Base-by-base conservation (phyloP, 2,113 vertebrate genomes). In the Megaptera novaeangliae region DNA sequence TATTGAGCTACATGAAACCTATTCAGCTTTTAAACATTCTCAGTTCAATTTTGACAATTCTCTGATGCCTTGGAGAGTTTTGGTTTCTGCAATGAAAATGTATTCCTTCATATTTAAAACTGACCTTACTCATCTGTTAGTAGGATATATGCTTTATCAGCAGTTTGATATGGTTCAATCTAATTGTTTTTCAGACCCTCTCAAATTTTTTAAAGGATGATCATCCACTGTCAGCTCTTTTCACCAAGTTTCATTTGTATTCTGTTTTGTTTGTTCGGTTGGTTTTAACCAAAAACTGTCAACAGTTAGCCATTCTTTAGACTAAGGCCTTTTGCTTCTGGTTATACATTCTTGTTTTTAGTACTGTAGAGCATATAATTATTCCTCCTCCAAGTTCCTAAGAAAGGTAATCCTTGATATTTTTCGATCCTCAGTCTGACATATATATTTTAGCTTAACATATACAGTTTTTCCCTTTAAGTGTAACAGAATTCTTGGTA, bases 1-100 rank as follows among this genome's bases (percentile, higher is more conserved):
- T 83, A 34, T 91, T 91, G 18, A 83, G 69, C 31, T 90, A 34
- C 68, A 49, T 84, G 39, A 82, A 63, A 63, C 94, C 20, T 80
- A 15, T 69, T 87, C 17, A 95, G 36, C 39, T 92, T 87, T 92
- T 61, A 20, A 74, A 94, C 72, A 29, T 31, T 59, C 88, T 71
- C 36, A 82, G 59, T 86, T 81, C 89, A 85, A 63, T 89, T 97
- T 88, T 88, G 27, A 64, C 27, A 81, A 17, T 49, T 74, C 36
- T 89, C 31, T 81, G 74, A 85, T 93, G 34, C 31, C 20, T 85
- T 96, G 25, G 29, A 81, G 44, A 93, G 39, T 85, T 86, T 80
- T 86, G 74, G 15, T 94, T 90, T 94, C 88, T 89, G 8, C 39
- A 87, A 10, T 95, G 46, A 97, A 89, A 94, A 75, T 91, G 3